phyloP scores from a whole-genome alignment of 2,113 vertebrate genomes.

The Alexandromys fortis region DNA sequence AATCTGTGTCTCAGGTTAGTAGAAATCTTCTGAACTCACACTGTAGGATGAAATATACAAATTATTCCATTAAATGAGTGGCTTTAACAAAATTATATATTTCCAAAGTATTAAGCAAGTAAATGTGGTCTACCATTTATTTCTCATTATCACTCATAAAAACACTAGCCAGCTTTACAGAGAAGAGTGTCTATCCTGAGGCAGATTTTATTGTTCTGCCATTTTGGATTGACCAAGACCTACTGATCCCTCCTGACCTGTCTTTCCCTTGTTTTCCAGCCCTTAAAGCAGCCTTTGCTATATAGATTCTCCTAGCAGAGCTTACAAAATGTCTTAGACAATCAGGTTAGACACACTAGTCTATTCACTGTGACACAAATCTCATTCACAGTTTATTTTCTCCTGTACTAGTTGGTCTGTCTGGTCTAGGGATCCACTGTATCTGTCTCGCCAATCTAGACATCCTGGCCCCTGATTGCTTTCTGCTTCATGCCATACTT shows the following conservation, averaged over 20 bases:
- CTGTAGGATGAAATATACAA: neutral
- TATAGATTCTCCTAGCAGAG: neutral
- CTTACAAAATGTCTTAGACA: neutral
- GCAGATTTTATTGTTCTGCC: neutral
- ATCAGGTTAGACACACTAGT: neutral
- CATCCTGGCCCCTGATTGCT: neutral
- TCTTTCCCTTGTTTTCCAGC: neutral
- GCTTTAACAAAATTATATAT: neutral
- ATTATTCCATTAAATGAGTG: neutral
- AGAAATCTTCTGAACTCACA: neutral
- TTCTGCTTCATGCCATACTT: neutral
- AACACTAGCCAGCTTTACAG: neutral
- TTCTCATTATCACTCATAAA: neutral
- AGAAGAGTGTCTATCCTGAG: neutral
- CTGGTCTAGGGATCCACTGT: neutral
- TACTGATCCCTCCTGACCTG: accelerated
- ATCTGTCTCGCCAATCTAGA: neutral
- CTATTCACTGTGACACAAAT: neutral
- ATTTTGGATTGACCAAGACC: neutral
- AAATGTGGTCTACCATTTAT: neutral
- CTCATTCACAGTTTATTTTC: neutral
- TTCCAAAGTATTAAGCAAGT: neutral
- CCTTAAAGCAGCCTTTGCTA: neutral
- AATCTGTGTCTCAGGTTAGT: neutral
- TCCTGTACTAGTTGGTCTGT: neutral